Conservation (phyloP, 2,888 invertebrate genomes). For the Lepidocyrtinus sp. region DNA sequence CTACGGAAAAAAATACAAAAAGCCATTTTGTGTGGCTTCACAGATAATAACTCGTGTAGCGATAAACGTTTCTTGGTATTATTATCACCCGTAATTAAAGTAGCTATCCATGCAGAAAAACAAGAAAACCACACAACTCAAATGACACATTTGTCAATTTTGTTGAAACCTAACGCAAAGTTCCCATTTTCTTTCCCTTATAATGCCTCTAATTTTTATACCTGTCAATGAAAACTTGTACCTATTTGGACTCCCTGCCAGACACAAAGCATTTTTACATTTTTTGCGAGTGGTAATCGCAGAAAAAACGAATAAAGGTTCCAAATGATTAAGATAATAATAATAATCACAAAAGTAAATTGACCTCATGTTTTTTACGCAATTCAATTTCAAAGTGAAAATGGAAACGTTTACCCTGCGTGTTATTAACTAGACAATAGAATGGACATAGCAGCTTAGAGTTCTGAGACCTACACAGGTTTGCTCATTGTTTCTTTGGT, state of each 20-base stretch:
- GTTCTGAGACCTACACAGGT: conserved; percentile 8
- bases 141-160: conserved; percentile 45
- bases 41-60: conserved; percentile 17
- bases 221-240: conserved; percentile 8
- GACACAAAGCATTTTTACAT: too few relatives aligned
- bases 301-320: conserved; percentile 1
- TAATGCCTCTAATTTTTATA: background rate
- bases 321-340: conserved; percentile 16
- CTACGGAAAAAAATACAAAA: conserved; percentile 27
- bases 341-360: conserved; percentile 15
- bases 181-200: conserved; percentile 6
- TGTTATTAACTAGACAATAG: conserved; percentile 12
- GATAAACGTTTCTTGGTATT: conserved; percentile 30
- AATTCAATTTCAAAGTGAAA: conserved; percentile 18
- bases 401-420: background rate
- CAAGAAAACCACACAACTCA: conserved; percentile 25
- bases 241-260: background rate
- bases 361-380: conserved; percentile 18
- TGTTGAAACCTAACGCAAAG: conserved; percentile 4
- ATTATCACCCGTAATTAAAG: conserved; percentile 49
- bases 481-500: conserved; percentile 18
- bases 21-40: conserved; percentile 36
- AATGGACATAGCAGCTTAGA: background rate
- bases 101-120: conserved; percentile 17
- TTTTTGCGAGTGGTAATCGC: background rate